A percentile compares a stretch with the other conserved stretches of the same genome.
phyloP scores from a whole-genome alignment of 1,140 invertebrate genomes.

The Vanessa atalanta region DNA sequence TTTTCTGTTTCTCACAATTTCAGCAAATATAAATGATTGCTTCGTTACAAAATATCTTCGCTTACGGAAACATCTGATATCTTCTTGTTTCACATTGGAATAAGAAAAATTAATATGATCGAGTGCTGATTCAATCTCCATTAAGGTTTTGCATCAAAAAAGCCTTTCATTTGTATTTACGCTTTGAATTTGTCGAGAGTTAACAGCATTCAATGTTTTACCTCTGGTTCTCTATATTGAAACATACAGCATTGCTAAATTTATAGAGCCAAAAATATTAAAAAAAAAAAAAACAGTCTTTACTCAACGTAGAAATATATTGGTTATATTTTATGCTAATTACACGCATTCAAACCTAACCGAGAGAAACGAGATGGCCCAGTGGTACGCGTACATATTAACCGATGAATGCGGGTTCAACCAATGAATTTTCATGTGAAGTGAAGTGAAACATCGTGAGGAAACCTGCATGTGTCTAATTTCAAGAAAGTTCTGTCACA shows the following conservation, averaged over 20 bases:
- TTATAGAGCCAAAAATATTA: neutral
- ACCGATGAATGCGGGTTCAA: too few species aligned
- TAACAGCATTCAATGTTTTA: constrained; percentile 6
- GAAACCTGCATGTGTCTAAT: too few species aligned
- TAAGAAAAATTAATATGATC: neutral
- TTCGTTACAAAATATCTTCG: neutral
- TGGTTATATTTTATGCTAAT: neutral
- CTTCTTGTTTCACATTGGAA: neutral
- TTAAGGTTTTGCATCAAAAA: neutral
- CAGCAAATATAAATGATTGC: too few species aligned
- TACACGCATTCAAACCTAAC: neutral
- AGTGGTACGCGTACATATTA: too few species aligned
- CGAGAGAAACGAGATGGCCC: too few species aligned
- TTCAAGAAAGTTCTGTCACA: too few species aligned
- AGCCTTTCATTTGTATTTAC: neutral
- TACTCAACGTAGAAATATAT: neutral
- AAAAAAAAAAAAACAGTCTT: neutral
- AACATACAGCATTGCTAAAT: neutral
- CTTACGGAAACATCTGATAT: neutral
- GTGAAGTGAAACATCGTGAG: too few species aligned
- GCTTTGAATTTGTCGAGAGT: neutral
- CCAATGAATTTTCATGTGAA: too few species aligned
- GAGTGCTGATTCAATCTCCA: neutral
- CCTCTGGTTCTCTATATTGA: neutral
- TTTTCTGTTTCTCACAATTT: too few species aligned